These are phyloP conservation scores for Scortum barcoo DNA, from an alignment of 2,113 vertebrate genomes.

Conservation along the genomic window DNA sequence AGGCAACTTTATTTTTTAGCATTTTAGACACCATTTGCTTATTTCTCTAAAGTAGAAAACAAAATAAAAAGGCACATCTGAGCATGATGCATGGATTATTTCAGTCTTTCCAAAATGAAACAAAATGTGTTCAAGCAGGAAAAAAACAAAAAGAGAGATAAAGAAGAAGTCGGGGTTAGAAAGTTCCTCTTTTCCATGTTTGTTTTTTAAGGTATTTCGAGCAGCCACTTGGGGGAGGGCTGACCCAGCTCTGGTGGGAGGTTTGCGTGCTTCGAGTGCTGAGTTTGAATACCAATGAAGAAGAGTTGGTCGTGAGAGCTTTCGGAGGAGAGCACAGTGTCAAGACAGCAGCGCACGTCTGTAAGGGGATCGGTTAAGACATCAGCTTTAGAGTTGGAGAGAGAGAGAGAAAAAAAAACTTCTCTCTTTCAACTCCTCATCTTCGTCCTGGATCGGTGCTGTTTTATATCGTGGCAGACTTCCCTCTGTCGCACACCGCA, in stretches of 20 bases:
- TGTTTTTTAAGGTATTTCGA: slow-evolving; percentile 58
- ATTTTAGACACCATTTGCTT: slow-evolving; percentile 85
- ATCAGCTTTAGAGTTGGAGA: slow-evolving; percentile 71
- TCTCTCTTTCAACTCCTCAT: neutral
- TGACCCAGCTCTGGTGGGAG: slow-evolving; percentile 56
- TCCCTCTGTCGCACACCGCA: slow-evolving; percentile 28
- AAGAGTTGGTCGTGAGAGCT: slow-evolving; percentile 47
- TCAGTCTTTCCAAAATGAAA: slow-evolving; percentile 76
- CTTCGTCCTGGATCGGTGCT: slow-evolving; percentile 32
- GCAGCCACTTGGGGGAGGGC: slow-evolving; percentile 58
- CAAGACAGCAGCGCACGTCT: slow-evolving; percentile 54
- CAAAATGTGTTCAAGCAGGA: slow-evolving; percentile 64
- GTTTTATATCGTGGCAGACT: slow-evolving; percentile 52
- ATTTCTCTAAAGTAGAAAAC: slow-evolving; percentile 83
- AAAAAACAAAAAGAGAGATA: slow-evolving; percentile 15
- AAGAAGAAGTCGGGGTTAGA: slow-evolving; percentile 61
- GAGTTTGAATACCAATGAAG: slow-evolving; percentile 58
- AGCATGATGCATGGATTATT: slow-evolving; percentile 85
- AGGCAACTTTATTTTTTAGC: slow-evolving; percentile 89
- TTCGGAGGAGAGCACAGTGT: slow-evolving; percentile 72
- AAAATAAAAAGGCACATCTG: slow-evolving; percentile 96
- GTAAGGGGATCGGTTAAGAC: slow-evolving; percentile 73
- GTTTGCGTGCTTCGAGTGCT: slow-evolving; percentile 64
- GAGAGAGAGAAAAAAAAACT: slow-evolving; percentile 15
- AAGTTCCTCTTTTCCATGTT: slow-evolving; percentile 65